Conservation (phyloP, 2,888 invertebrate genomes). For the Lasioglossum malachurum region DNA sequence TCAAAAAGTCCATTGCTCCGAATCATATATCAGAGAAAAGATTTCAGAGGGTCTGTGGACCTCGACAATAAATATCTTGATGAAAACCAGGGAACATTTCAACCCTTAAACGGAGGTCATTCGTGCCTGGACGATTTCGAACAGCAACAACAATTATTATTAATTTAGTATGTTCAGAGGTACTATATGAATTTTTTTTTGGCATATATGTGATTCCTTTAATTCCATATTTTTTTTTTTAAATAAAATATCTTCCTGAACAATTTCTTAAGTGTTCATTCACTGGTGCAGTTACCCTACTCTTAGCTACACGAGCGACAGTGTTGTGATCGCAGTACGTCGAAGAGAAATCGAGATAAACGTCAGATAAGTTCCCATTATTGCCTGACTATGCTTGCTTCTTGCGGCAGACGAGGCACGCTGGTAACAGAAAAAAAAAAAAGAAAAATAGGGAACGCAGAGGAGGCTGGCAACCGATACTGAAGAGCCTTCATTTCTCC, state of each 20-base stretch:
- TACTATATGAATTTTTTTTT: too few species aligned
- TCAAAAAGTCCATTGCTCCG: neutral
- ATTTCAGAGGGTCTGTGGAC: too few species aligned
- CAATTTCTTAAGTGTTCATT: too few species aligned
- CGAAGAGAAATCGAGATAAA: slow-evolving; percentile 8
- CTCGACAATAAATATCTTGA: too few species aligned
- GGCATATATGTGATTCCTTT: too few species aligned
- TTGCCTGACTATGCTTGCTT: slow-evolving; percentile 8
- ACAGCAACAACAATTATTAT: too few species aligned
- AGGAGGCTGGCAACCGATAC: slow-evolving; percentile 19
- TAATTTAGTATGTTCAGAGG: neutral
- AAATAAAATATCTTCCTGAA: too few species aligned
- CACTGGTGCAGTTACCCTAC: too few species aligned
- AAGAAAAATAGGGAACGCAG: neutral
- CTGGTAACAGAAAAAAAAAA: neutral
- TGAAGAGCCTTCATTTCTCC: slow-evolving; percentile 8
- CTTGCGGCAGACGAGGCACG: neutral
- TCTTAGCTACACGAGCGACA: neutral
- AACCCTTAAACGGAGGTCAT: too few species aligned
- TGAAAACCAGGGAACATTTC: too few species aligned
- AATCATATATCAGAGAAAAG: neutral
- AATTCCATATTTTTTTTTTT: too few species aligned
- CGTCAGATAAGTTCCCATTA: slow-evolving; percentile 15
- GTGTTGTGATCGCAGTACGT: neutral
- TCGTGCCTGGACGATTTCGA: too few species aligned